These are phyloP conservation scores for Rhinichthys osculus DNA, from an alignment of 2,797 vertebrate species.

Conservation along the genomic window DNA sequence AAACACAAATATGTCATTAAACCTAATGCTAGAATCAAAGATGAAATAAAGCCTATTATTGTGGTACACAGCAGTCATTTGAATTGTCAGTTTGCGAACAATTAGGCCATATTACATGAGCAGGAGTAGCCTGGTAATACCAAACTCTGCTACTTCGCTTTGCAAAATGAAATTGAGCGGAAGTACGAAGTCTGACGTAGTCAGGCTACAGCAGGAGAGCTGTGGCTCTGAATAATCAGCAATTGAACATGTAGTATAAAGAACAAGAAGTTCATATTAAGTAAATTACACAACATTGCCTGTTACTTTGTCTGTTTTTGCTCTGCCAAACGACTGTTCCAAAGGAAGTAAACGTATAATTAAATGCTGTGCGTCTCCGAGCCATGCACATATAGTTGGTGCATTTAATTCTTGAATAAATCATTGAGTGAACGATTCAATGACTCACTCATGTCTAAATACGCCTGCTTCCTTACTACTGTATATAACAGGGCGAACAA, in stretches of 20 bases:
- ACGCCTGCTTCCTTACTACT: background rate
- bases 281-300: background rate
- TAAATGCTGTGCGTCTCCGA: background rate
- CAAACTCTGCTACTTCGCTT: too few relatives aligned
- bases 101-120: background rate
- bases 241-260: background rate
- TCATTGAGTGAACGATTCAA: background rate
- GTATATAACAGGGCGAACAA: background rate
- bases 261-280: background rate
- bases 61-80: background rate
- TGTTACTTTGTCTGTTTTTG: background rate
- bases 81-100: background rate
- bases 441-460: background rate
- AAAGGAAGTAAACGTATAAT: background rate
- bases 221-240: background rate
- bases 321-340: background rate
- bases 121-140: too few relatives aligned
- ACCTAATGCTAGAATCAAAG: background rate
- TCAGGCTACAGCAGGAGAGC: background rate
- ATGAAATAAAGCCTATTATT: constrained; percentile 3
- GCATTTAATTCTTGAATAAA: background rate
- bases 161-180: too few relatives aligned
- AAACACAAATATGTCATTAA: constrained; percentile 7
- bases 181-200: too few relatives aligned
- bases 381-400: background rate